Evolutionary conservation across 2,888 invertebrate species (phyloP).

Genomic region (Lasioglossum zephyrum): DNA sequence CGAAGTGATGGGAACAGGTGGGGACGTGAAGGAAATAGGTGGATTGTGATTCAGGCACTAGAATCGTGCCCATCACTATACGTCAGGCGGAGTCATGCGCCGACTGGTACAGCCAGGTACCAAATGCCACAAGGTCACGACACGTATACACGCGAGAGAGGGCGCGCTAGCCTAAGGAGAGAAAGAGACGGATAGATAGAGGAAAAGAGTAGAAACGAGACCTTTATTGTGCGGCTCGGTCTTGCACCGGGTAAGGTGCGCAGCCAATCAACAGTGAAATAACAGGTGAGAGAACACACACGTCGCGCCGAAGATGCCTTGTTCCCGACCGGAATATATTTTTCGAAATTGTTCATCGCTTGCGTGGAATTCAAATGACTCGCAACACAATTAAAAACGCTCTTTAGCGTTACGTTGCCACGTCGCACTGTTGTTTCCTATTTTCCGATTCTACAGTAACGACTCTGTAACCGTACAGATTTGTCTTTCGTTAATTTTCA

Average conservation of each 20-base stretch:
- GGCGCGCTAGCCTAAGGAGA: neutral
- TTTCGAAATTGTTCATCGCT: constrained; percentile 1
- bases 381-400: neutral
- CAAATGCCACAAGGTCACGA: constrained; percentile 84
- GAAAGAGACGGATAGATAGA: neutral
- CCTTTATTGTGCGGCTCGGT: constrained; percentile 47
- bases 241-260: constrained; percentile 47
- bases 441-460: neutral
- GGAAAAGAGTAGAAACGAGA: constrained; percentile 22
- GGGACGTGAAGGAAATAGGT: neutral
- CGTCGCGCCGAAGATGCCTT: constrained; percentile 22
- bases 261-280: constrained; percentile 55
- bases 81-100: constrained; percentile 63
- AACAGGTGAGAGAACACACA: constrained; percentile 59
- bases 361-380: neutral
- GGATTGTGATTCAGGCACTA: constrained; percentile 20
- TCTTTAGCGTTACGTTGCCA: neutral
- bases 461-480: neutral
- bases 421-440: neutral
- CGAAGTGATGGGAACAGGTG: neutral
- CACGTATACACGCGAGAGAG: constrained; percentile 64
- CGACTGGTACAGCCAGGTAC: constrained; percentile 83
- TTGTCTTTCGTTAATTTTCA: neutral
- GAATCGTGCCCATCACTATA: constrained; percentile 50
- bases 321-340: constrained; percentile 12